A percentile compares a stretch with the other conserved stretches of the same genome.
Conservation (phyloP, 2,888 invertebrate genomes). For the Eupithecia tripunctaria region DNA sequence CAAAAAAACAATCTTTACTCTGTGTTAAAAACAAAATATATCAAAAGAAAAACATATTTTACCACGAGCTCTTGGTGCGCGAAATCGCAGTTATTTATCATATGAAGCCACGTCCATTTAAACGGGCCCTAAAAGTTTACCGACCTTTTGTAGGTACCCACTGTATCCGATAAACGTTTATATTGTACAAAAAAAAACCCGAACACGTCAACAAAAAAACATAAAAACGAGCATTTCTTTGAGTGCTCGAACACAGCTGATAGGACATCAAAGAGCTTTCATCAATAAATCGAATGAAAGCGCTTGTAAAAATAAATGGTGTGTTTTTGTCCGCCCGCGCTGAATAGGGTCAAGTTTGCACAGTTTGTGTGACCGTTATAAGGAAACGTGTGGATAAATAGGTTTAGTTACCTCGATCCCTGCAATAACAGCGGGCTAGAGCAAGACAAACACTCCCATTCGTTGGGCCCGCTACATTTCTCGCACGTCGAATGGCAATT, state of each 20-base stretch:
- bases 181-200: conserved; percentile 12
- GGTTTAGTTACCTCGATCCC: conserved; percentile 78
- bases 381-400: conserved; percentile 58
- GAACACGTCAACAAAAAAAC: conserved; percentile 1
- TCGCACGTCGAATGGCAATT: conserved; percentile 93
- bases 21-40: too few relatives aligned
- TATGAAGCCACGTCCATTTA: not conserved
- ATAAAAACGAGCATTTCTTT: conserved; percentile 16
- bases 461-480: conserved; percentile 91
- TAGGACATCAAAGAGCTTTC: conserved; percentile 16
- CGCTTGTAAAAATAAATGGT: conserved; percentile 34
- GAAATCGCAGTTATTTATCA: not conserved
- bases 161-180: conserved; percentile 12
- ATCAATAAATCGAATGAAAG: conserved; percentile 27
- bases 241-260: conserved; percentile 7
- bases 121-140: not conserved
- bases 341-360: conserved; percentile 24
- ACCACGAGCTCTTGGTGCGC: not conserved
- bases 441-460: conserved; percentile 91
- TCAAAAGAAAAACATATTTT: not conserved
- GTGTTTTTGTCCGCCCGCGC: conserved; percentile 19
- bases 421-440: conserved; percentile 89
- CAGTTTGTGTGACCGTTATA: conserved; percentile 17
- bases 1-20: too few relatives aligned
- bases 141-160: not conserved